Conservation (phyloP, 2,888 invertebrate genomes). For the Arge pagana region DNA sequence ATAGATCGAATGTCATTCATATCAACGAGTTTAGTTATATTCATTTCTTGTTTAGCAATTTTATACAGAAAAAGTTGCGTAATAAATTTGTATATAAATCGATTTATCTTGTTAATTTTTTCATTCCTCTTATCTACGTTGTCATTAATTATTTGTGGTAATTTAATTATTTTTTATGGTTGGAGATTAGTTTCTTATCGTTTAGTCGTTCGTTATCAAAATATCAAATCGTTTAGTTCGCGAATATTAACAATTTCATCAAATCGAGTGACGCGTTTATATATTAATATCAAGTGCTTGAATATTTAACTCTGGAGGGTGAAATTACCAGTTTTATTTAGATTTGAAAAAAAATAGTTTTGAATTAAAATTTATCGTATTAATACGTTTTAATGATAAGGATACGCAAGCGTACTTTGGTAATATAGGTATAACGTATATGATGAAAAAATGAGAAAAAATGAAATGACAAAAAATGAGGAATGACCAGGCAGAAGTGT, state of each 20-base stretch:
- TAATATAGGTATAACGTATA: no score
- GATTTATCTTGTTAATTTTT: constrained; percentile 69
- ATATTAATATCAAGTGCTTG: constrained; percentile 67
- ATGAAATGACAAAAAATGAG: neutral
- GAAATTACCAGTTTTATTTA: constrained; percentile 63
- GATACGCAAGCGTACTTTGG: no score
- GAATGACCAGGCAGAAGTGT: neutral
- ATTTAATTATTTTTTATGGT: constrained; percentile 74
- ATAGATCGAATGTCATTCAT: constrained; percentile 68
- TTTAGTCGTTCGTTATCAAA: constrained; percentile 75
- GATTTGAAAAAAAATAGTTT: constrained; percentile 60
- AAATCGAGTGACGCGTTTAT: constrained; percentile 75
- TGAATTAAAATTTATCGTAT: constrained; percentile 45
- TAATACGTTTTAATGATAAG: constrained; percentile 48
- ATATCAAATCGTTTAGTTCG: constrained; percentile 70
- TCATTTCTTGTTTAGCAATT: constrained; percentile 71
- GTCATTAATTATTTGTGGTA: constrained; percentile 71
- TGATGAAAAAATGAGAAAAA: no score
- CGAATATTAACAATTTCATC: constrained; percentile 74
- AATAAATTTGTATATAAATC: constrained; percentile 62
- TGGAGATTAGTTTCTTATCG: constrained; percentile 74
- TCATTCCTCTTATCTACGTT: constrained; percentile 72
- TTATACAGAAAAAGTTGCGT: constrained; percentile 71
- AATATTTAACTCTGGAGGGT: constrained; percentile 63
- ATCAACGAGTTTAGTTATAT: constrained; percentile 68